These are phyloP conservation scores for Salvelinus alpinus DNA, from an alignment of 2,113 vertebrate species.

Conservation along the genomic window DNA sequence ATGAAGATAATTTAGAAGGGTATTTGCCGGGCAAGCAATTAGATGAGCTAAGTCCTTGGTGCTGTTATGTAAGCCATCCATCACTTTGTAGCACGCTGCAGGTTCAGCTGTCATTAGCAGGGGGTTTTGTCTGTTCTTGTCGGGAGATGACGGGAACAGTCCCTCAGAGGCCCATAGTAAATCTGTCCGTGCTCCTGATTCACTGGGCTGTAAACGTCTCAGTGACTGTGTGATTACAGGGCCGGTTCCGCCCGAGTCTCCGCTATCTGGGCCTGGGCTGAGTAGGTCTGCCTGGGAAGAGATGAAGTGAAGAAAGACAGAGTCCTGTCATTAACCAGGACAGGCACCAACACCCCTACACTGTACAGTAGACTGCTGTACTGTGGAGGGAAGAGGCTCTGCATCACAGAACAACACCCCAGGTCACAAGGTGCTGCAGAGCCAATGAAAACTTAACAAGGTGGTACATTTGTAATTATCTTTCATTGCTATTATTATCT, in stretches of 20 bases:
- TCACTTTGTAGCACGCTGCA: slow-evolving; percentile 38
- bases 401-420: slow-evolving; percentile 62
- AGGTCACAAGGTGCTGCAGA: slow-evolving; percentile 54
- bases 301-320: slow-evolving; percentile 23
- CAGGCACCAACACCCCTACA: slow-evolving; percentile 50
- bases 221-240: slow-evolving; percentile 67
- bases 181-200: slow-evolving; percentile 67
- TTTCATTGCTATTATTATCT: slow-evolving; percentile 68
- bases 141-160: slow-evolving; percentile 57
- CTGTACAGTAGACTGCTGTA: not conserved
- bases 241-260: not conserved
- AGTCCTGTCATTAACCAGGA: slow-evolving; percentile 49
- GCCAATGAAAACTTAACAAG: slow-evolving; percentile 71
- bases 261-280: slow-evolving; percentile 46
- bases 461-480: slow-evolving; percentile 73
- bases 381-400: not conserved
- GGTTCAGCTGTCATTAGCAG: slow-evolving; percentile 53
- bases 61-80: slow-evolving; percentile 42
- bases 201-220: slow-evolving; percentile 64
- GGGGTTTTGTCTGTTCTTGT: slow-evolving; percentile 65
- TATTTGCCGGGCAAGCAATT: slow-evolving; percentile 18
- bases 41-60: slow-evolving; percentile 24
- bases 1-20: slow-evolving; percentile 31
- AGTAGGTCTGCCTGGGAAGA: not conserved
- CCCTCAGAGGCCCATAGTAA: slow-evolving; percentile 61